Base-by-base conservation (phyloP, 1,140 invertebrate genomes). In the Delia radicum region DNA sequence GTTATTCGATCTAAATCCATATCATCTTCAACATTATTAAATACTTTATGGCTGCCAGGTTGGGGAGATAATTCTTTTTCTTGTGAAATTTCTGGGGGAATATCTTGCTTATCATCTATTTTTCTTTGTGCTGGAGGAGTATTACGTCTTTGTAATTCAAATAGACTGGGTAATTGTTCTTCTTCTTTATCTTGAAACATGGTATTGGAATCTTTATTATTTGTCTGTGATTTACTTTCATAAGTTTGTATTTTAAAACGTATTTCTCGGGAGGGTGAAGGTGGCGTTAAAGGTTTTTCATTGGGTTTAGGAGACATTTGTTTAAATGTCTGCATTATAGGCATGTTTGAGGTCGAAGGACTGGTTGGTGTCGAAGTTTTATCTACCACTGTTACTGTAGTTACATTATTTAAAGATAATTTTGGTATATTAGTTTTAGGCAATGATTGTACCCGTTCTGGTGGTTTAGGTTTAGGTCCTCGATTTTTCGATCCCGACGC, bases 121-220 rank as follows among this genome's bases (percentile, higher is more conserved):
- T 73, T 76, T 3, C 71, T 48, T 26, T 42, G 21, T 24, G 24
- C 37, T 69, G 10, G 67, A 15, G 37, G 27, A 27, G 69, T 55
- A 29, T 33, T 73, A 12, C 87, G 83, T 81, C 91, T 92, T 10
- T 91, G 91, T 81, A 92, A 90, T 82, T 92, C 91, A 55, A 93
- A 91, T 0, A 93, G 83, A 65, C 92, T 87, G 7, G 92, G 92
- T 48, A 92, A 81, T 79, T 86, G 86, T 15, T 82, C 80, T 65
- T 84, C 80, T n/a, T n/a, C 24, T 69, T 73, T 62, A 73, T 78
- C 77, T 7, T 67, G 69, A 27, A 75, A 75, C 5, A 33, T 18
- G 24, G 18, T 37, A 18, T 15, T 21, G 69, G 28, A 21, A 31
- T 42, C 6, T 21, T 46, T 33, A 8, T 21, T 33, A 4, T 15